These are phyloP conservation scores for Chamaea fasciata DNA, from an alignment of 2,113 vertebrate genomes.

Conservation along the genomic window DNA sequence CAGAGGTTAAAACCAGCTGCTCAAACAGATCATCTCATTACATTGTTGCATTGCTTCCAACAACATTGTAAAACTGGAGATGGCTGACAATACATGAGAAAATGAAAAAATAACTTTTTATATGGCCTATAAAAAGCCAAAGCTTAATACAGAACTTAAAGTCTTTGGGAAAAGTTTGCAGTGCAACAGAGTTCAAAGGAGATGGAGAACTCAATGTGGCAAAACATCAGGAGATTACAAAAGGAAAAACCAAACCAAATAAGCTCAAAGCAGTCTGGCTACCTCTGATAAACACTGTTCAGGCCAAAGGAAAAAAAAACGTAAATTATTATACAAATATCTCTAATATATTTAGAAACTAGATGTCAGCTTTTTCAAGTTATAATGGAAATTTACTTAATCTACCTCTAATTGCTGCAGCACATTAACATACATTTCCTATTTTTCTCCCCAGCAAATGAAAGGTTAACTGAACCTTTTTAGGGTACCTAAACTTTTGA, in stretches of 20 bases:
- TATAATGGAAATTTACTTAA: not conserved
- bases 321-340: not conserved
- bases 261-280: not conserved
- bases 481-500: not conserved
- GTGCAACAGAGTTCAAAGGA: not conserved
- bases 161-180: not conserved
- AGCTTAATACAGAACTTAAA: not conserved
- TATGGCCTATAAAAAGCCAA: not conserved
- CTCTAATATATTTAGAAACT: not conserved
- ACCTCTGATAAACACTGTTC: not conserved
- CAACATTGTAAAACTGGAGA: not conserved
- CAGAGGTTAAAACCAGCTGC: constrained; percentile 62
- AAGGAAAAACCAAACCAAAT: not conserved
- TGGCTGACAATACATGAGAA: not conserved
- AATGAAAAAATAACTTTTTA: not conserved
- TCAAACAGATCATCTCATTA: constrained; percentile 61
- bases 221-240: not conserved
- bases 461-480: not conserved
- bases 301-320: not conserved
- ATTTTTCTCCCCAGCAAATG: not conserved
- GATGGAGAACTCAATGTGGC: not conserved
- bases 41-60: constrained; percentile 31
- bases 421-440: not conserved
- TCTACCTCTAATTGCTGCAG: not conserved
- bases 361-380: not conserved